Evolutionary conservation across 1,140 invertebrate species (phyloP).

Genomic region (Reticulitermes speratus): DNA sequence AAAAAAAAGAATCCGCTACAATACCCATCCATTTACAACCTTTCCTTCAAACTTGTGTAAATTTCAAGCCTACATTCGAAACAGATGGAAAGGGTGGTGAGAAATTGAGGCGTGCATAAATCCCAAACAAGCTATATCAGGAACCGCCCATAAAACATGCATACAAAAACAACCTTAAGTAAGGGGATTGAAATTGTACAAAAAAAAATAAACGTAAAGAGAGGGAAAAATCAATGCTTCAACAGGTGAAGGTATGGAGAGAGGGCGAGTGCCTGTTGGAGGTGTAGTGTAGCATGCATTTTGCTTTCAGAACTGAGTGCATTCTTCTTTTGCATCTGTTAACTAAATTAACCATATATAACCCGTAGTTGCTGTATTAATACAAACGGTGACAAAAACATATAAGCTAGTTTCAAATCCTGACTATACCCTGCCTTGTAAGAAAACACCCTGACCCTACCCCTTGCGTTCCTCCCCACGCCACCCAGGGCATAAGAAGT

Average conservation of each 20-base stretch:
- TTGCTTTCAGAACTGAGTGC: neutral
- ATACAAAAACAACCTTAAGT: neutral
- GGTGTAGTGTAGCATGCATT: neutral
- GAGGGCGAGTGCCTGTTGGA: neutral
- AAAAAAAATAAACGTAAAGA: neutral
- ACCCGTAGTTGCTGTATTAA: neutral
- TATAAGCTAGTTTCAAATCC: neutral
- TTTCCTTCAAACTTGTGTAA: no score
- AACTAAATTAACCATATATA: neutral
- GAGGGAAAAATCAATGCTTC: neutral
- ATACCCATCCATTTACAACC: no score
- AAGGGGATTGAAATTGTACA: neutral
- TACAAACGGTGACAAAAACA: neutral
- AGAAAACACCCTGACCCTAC: neutral
- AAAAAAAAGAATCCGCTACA: no score
- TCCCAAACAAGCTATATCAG: neutral
- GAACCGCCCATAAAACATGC: neutral
- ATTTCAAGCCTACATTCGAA: neutral
- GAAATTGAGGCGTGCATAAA: neutral
- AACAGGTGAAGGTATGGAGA: neutral
- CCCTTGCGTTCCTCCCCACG: neutral
- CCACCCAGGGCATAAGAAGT: neutral
- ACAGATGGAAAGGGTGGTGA: neutral
- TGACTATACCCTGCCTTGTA: neutral
- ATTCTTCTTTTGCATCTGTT: neutral